These are phyloP conservation scores for Saguinus imperator DNA, from an alignment of 2,113 vertebrate species.

Conservation along the genomic window DNA sequence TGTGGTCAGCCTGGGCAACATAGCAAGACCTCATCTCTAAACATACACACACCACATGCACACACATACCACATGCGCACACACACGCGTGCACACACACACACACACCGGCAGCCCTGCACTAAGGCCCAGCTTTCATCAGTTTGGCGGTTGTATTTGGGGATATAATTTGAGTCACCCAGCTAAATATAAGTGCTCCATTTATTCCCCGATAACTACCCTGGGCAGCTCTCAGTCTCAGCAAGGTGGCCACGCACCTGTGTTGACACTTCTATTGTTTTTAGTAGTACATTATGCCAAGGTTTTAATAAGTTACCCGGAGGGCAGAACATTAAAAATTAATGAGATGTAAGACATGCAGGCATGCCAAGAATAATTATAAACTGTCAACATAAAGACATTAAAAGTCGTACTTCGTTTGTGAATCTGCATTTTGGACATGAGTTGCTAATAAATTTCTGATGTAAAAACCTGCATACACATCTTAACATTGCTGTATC, in stretches of 20 bases:
- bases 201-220: no score
- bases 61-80: no score
- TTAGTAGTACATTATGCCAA: not conserved
- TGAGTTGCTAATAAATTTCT: not conserved
- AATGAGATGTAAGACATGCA: not conserved
- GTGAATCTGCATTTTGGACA: not conserved
- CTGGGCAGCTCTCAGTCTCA: not conserved
- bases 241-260: not conserved
- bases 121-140: not conserved
- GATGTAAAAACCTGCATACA: not conserved
- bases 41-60: no score
- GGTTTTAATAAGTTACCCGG: not conserved
- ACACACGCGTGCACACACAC: no score
- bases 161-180: not conserved
- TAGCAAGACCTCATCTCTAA: not conserved
- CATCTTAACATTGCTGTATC: not conserved
- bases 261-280: not conserved
- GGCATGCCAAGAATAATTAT: not conserved
- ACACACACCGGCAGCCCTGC: no score
- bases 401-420: not conserved
- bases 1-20: not conserved
- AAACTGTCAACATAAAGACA: not conserved
- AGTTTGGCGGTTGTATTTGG: not conserved
- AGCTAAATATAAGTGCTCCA: no score
- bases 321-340: not conserved